phyloP scores from a whole-genome alignment of 1,140 invertebrate genomes.

The Calosoma granatense region DNA sequence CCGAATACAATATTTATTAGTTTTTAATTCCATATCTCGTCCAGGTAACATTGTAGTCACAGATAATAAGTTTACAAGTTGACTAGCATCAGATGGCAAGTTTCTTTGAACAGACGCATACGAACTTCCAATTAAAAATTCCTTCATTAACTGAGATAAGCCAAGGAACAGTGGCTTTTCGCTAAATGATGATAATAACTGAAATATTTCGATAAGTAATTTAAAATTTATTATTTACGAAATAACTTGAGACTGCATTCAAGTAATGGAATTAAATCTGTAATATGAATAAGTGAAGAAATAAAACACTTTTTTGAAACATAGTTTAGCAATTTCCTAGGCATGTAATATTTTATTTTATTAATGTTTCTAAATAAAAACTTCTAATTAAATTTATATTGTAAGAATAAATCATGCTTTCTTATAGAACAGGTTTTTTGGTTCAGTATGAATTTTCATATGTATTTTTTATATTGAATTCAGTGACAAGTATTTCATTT shows the following conservation, averaged over 20 bases:
- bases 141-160: slow-evolving; percentile 56
- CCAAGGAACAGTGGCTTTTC: slow-evolving; percentile 40
- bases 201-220: slow-evolving; percentile 15
- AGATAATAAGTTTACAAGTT: slow-evolving; percentile 56
- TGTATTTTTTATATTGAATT: no score
- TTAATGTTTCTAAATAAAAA: no score
- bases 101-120: slow-evolving; percentile 60
- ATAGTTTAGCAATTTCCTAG: no score
- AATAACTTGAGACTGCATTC: neutral
- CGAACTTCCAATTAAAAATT: slow-evolving; percentile 62
- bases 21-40: slow-evolving; percentile 40
- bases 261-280: no score
- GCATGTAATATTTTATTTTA: no score
- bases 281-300: no score
- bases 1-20: slow-evolving; percentile 31
- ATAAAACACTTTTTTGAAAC: no score
- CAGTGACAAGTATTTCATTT: no score
- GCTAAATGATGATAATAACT: slow-evolving; percentile 39
- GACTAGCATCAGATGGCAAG: slow-evolving; percentile 54
- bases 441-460: no score
- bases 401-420: no score
- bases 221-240: neutral
- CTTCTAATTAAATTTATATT: no score
- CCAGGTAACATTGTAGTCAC: slow-evolving; percentile 49
- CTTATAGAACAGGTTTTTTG: no score